Evolutionary conservation across 2,113 vertebrate genomes (phyloP).

Genomic region (Leucopsar rothschildi): DNA sequence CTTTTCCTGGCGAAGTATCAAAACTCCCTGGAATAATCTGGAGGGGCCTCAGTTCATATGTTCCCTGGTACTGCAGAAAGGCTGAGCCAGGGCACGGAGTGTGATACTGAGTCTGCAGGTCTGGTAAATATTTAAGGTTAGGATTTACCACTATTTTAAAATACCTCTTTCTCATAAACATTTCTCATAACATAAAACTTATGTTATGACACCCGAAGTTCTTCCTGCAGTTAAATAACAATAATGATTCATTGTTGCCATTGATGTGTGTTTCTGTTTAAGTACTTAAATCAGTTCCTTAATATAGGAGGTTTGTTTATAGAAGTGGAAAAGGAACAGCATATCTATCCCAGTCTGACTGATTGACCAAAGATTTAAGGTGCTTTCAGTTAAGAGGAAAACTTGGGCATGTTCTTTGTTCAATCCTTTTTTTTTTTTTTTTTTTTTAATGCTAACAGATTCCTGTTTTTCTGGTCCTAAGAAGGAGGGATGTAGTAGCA

Average conservation of each 20-base stretch:
- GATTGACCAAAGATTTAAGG: background rate
- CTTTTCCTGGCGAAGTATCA: constrained; percentile 27
- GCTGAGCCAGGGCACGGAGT: background rate
- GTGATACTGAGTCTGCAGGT: background rate
- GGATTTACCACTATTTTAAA: background rate
- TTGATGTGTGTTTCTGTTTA: background rate
- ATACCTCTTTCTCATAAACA: background rate
- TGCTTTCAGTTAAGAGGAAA: background rate
- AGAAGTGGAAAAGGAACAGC: background rate
- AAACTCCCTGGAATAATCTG: constrained; percentile 11
- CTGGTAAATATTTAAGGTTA: constrained; percentile 22
- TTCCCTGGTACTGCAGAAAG: background rate
- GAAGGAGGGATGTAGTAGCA: background rate
- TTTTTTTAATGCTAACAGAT: background rate
- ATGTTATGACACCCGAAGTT: background rate
- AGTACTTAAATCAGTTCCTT: background rate
- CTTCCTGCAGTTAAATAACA: background rate
- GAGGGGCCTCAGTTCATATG: background rate
- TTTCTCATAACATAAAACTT: background rate
- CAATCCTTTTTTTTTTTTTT: background rate
- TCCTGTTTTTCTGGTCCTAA: background rate
- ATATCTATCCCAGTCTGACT: background rate
- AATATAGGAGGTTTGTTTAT: background rate
- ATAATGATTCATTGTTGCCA: background rate
- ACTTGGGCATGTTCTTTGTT: background rate